Evolutionary conservation across 2,113 vertebrate genomes (phyloP).

Genomic region (Mustela lutreola): DNA sequence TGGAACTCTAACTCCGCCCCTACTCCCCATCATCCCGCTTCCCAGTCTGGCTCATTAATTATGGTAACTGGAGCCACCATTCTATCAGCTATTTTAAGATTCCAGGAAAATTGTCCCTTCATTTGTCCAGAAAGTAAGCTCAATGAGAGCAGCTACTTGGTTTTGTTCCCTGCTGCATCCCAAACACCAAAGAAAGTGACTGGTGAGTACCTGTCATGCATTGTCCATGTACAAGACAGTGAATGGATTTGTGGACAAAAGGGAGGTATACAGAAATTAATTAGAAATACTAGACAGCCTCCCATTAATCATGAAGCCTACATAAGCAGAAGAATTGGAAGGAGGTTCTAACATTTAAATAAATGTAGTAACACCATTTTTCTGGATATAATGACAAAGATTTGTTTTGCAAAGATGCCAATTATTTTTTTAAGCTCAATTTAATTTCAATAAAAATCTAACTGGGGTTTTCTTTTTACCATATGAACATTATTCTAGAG

Average conservation of each 20-base stretch:
- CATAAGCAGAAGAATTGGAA: neutral
- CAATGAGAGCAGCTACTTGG: neutral
- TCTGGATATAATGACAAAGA: neutral
- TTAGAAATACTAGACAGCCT: neutral
- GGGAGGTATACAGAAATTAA: neutral
- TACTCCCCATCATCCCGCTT: accelerated
- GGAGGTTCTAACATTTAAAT: neutral
- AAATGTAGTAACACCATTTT: conserved; percentile 11
- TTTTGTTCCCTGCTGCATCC: neutral
- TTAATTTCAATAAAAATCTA: neutral
- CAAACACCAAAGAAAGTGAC: neutral
- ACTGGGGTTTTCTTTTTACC: neutral
- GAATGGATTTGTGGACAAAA: neutral
- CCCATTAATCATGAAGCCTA: neutral
- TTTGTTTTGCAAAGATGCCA: neutral
- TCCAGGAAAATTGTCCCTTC: neutral
- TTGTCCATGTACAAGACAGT: neutral
- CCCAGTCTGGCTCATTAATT: neutral
- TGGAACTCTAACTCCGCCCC: accelerated
- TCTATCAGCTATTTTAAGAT: neutral
- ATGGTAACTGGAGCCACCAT: neutral
- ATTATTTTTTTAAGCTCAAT: neutral
- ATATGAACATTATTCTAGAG: neutral
- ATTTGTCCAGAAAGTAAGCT: neutral
- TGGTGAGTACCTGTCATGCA: neutral